A percentile compares a stretch with the other conserved stretches of the same genome.
phyloP scores from a whole-genome alignment of 1,140 invertebrate genomes.

The Manduca sexta region DNA sequence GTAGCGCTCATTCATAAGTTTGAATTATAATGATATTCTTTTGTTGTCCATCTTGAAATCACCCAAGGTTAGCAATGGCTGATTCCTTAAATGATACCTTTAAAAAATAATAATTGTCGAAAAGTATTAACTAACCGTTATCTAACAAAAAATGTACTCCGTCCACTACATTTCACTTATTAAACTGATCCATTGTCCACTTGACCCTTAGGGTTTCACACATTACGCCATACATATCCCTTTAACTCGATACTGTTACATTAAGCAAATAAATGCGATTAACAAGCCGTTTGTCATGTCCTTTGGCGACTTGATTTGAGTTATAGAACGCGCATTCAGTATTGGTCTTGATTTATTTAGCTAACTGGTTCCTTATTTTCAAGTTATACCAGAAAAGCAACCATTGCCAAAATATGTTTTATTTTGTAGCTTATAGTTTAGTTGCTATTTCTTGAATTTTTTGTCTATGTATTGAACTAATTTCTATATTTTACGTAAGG shows the following conservation, averaged over 20 bases:
- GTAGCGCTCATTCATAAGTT: too few species aligned
- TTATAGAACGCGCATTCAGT: conserved; percentile 15
- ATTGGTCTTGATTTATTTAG: conserved; percentile 32
- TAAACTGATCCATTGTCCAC: neutral
- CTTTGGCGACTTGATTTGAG: conserved; percentile 34
- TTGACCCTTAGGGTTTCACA: conserved; percentile 23
- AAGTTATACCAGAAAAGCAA: neutral
- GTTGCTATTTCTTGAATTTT: too few species aligned
- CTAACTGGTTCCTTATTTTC: conserved; percentile 22
- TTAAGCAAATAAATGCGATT: conserved; percentile 36
- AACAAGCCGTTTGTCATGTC: conserved; percentile 42
- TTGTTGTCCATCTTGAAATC: too few species aligned
- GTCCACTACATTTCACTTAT: neutral
- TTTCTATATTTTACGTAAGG: too few species aligned
- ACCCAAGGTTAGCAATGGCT: too few species aligned
- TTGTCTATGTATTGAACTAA: too few species aligned
- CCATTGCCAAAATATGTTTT: too few species aligned
- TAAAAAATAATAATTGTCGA: too few species aligned
- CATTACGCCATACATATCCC: conserved; percentile 20
- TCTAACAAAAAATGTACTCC: neutral
- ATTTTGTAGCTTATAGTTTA: too few species aligned
- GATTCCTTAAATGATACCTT: too few species aligned
- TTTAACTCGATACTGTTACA: conserved; percentile 42
- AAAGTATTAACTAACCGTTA: too few species aligned
- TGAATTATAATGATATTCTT: too few species aligned